Evolutionary conservation across 1,140 invertebrate genomes (phyloP).

Genomic region (Macrostomum lignano): DNA sequence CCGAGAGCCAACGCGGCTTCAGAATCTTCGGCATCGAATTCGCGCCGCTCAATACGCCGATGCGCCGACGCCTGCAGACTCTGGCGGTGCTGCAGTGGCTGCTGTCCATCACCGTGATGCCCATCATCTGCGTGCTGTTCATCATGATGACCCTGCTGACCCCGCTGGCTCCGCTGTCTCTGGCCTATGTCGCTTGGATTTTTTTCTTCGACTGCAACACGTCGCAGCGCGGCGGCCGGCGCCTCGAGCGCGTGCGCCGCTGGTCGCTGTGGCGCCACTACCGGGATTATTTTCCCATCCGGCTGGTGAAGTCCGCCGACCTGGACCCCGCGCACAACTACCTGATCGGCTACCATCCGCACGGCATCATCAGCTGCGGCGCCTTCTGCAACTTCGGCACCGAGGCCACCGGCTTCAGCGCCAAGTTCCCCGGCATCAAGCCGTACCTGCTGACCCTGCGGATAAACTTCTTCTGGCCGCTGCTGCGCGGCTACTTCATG

Average conservation of each 20-base stretch:
- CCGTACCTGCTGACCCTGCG: conserved; percentile 43
- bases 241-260: conserved; percentile 36
- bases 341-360: conserved; percentile 56
- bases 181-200: conserved; percentile 38
- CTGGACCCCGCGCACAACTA: conserved; percentile 51
- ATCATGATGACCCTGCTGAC: conserved; percentile 29
- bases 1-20: too few relatives aligned
- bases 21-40: conserved; percentile 40
- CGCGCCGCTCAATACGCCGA: conserved; percentile 43
- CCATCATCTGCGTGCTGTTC: conserved; percentile 21
- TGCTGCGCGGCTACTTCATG: conserved; percentile 43
- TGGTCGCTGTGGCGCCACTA: conserved; percentile 43
- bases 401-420: conserved; percentile 38
- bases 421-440: conserved; percentile 46
- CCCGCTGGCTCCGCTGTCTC: conserved; percentile 22
- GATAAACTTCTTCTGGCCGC: conserved; percentile 49
- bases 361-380: conserved; percentile 50
- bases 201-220: conserved; percentile 38
- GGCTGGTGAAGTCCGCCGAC: conserved; percentile 48
- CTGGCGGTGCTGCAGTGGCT: conserved; percentile 41
- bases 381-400: conserved; percentile 48
- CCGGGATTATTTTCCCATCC: conserved; percentile 51
- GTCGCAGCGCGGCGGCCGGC: conserved; percentile 35
- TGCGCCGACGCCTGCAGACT: conserved; percentile 46
- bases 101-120: conserved; percentile 36